Conservation (phyloP, 37 sponge, comb jelly and placozoan species). For the Cliona cf. orientalis region DNA sequence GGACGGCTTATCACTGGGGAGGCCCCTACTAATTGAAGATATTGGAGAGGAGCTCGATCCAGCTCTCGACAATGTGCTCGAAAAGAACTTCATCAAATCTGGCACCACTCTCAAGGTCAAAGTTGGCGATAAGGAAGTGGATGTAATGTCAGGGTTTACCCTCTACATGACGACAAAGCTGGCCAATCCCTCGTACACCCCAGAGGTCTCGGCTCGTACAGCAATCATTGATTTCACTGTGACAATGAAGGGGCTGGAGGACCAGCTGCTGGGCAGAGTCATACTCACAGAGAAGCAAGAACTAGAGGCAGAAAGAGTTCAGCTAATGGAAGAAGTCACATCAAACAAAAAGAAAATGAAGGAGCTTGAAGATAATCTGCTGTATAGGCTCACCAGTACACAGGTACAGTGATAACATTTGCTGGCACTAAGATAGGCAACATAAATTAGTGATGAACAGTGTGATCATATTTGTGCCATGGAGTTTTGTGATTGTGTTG, state of each 20-base stretch:
- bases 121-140: slow-evolving; percentile 99
- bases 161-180: slow-evolving; percentile 98
- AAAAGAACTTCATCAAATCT: slow-evolving; percentile 99
- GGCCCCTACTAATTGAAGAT: slow-evolving; percentile 94
- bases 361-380: slow-evolving; percentile 98
- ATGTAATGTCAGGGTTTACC: slow-evolving; percentile 94
- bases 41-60: slow-evolving; percentile 97
- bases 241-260: slow-evolving; percentile 99
- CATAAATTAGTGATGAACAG: too few species aligned
- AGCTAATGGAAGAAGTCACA: slow-evolving; percentile 97
- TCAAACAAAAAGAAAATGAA: slow-evolving; percentile 96
- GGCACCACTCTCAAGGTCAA: slow-evolving; percentile 87
- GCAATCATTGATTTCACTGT: slow-evolving; percentile 99
- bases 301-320: slow-evolving; percentile 90
- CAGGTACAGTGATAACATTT: slow-evolving; percentile 29
- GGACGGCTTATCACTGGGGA: slow-evolving; percentile 94
- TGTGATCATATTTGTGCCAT: too few species aligned
- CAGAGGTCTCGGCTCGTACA: slow-evolving; percentile 95
- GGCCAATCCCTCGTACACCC: slow-evolving; percentile 97
- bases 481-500: too few species aligned
- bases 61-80: slow-evolving; percentile 98
- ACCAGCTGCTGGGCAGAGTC: slow-evolving; percentile 98
- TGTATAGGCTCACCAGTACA: slow-evolving; percentile 93
- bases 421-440: background rate
- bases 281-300: slow-evolving; percentile 98